Conservation (phyloP, 2,797 vertebrate genomes). For the Natrix natrix region DNA sequence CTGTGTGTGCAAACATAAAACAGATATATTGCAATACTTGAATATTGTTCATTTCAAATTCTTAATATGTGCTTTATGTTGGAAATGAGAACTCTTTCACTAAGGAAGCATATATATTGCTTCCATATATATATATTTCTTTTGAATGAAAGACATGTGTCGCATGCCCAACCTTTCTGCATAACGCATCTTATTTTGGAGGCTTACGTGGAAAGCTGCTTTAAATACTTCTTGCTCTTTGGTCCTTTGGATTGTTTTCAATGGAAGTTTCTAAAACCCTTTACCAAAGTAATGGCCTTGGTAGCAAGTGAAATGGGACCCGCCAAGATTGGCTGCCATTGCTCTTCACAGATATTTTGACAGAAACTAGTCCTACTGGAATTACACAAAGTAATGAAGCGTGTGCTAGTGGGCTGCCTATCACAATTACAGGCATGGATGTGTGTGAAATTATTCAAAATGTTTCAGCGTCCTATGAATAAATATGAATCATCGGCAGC, state of each 20-base stretch:
- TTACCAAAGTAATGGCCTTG: neutral
- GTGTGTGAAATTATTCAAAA: slow-evolving; percentile 64
- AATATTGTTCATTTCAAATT: slow-evolving; percentile 15
- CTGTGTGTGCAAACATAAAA: slow-evolving; percentile 13
- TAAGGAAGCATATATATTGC: neutral
- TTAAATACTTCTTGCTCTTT: neutral
- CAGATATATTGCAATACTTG: slow-evolving; percentile 17
- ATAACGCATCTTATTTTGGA: neutral
- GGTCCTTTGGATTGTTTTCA: neutral
- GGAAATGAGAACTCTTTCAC: slow-evolving; percentile 33
- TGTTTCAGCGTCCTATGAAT: slow-evolving; percentile 53
- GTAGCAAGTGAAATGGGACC: slow-evolving; percentile 42
- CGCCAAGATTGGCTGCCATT: slow-evolving; percentile 42
- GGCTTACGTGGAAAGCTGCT: neutral
- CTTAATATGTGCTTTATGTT: neutral
- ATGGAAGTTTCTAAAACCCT: neutral
- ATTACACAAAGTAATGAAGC: slow-evolving; percentile 59
- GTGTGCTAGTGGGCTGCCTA: slow-evolving; percentile 59
- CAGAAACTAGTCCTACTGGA: slow-evolving; percentile 54
- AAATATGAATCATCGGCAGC: slow-evolving; percentile 51
- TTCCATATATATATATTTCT: neutral
- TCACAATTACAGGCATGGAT: slow-evolving; percentile 63
- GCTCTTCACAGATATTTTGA: slow-evolving; percentile 41
- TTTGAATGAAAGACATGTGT: slow-evolving; percentile 1
- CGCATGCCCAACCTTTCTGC: neutral